Evolutionary conservation across 2,797 vertebrate species (phyloP), one percentile per base, ranked within the genome.

Genomic region (Cichlasoma orientale): DNA sequence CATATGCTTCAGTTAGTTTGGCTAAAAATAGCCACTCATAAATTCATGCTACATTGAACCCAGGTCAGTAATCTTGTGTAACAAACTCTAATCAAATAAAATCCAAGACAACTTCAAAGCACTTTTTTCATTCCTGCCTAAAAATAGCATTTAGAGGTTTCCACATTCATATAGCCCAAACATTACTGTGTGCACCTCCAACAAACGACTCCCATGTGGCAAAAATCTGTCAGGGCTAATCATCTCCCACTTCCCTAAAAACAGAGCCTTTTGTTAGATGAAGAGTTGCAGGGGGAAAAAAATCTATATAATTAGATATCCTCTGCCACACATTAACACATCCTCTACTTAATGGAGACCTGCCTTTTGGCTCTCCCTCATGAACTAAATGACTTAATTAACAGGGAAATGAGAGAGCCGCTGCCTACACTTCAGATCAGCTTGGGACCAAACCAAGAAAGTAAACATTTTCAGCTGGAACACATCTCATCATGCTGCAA

Each of bases 311-410:
- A 92, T 90, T 84, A 76, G 59, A 75, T 59, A 77, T 86, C 58
- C 76, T 82, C 63, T 12, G 66, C 57, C 55, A 77, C 12, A 52
- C 82, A 82, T 88, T 75, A 83, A 87, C 85, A 91, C 71, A 83
- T 86, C 54, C 70, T 61, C 69, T 78, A 25, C 68, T 81, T 84
- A 82, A 82, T 78, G 57, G 54, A 79, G 80, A 80, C 84, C 80
- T 80, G 83, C 74, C 61, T 88, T 89, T 86, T 78, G 80, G 78
- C 76, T 79, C 82, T 72, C 79, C 73, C 82, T 83, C 59, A 36
- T 74, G 53, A 86, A 79, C 86, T 47, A 77, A 82, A 85, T 77
- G 56, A 68, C 73, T 90, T 91, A 83, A 93, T 93, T 90, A 93
- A 87, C 73, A 78, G 25, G 74, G 71, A 91, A 90, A 84, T 78